Evolutionary conservation across 2,888 invertebrate genomes (phyloP), one percentile per base, ranked within the genome.

Genomic region (Meiosimyza decipiens): DNA sequence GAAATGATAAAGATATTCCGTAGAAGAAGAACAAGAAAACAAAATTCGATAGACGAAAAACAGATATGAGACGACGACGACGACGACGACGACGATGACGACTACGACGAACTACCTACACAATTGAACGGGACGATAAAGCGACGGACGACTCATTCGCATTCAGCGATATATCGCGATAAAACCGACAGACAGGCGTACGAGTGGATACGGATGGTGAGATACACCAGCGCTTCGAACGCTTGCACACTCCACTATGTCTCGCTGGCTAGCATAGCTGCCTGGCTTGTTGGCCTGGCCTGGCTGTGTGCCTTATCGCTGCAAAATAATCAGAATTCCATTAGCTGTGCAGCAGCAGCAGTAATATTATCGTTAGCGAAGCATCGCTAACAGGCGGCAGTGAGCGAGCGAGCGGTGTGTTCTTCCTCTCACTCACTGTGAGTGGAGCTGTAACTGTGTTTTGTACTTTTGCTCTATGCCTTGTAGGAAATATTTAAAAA

Each of bases 311-410:
- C 9, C 82, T 84, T 84, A 84, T 84, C 84, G 80, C 81, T 80
- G 81, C 82, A 80, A 83, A 84, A 84, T 84, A 84, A 84, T 84
- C 84, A 82, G 84, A 84, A 84, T 84, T 84, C 84, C 84, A 84
- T 84, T 84, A 84, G 84, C 84, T 82, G 84, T 51, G 51, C 52
- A 66, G 33, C 66, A 57, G 57, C 68, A 62, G 52, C 70, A 60
- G 62, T 15, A 63, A 15, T 49, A 28, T 70, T 70, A 70, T 70
- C 70, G 33, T 18, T 33, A 16, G 70, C 70, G 18, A 52, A 63
- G 63, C 70, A 70, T 70, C 70, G 63, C 62, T 50, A 47, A 67
- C 55, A 66, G 40, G 49, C 62, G 33, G 28, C 47, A 5, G 51
- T 18, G 13, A n/a, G 64, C 16, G 28, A 28, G 57, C 57, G 12